Evolutionary conservation across 2,888 invertebrate genomes (phyloP), one percentile per base, ranked within the genome.

Genomic region (Amphipyra berbera): DNA sequence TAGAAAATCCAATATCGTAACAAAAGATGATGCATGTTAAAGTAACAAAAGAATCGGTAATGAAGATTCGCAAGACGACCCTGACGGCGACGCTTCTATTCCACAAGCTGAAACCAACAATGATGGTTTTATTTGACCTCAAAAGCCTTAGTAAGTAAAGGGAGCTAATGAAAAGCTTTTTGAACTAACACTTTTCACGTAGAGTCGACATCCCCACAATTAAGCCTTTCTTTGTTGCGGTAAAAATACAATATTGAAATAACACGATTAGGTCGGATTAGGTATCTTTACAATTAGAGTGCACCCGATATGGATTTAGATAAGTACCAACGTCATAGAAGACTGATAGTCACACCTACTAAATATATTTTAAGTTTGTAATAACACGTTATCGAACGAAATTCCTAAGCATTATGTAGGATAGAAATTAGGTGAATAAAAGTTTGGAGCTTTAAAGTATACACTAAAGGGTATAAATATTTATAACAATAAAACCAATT

Each of bases 61-160:
- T 67, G 67, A 64, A 67, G 74, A 61, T 77, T 73, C 46, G 57
- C 33, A 53, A 66, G 63, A 60, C 75, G 76, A 62, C 69, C 78
- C 75, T 69, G 69, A 37, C 54, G 68, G 55, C 54, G 63, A 47
- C 35, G 56, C 52, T 64, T 72, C 74, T 55, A 73, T 69, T 77
- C 69, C 76, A 66, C 52, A 30, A 54, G 40, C 55, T 55, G 75
- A 71, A 73, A 75, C 73, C 55, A 37, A 70, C 61, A 70, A 67
- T 65, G 72, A 64, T 67, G 52, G 58, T 41, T 71, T 62, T 67
- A 61, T 64, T 68, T 67, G 77, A 69, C 84, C 82, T 82, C 79
- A 79, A 61, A 71, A 76, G 63, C 71, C 72, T 73, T 78, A 70
- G 69, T 53, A 53, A 68, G 59, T 64, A 67, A 66, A 76, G 45